Conservation (phyloP, 2,888 invertebrate species). For the Idaea dimidiata region DNA sequence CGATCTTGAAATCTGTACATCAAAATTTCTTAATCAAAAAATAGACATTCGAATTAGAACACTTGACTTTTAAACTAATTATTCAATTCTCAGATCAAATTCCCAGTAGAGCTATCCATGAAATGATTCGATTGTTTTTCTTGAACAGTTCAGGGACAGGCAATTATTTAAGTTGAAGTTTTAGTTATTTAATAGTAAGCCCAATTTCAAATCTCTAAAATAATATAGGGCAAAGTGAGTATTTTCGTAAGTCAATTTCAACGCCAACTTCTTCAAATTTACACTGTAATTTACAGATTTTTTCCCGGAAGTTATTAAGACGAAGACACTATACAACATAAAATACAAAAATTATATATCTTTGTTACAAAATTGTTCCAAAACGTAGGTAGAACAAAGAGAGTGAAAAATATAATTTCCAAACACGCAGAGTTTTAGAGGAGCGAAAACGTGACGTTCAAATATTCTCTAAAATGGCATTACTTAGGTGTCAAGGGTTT, state of each 20-base stretch:
- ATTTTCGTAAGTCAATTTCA: no score
- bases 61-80: no score
- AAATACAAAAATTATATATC: no score
- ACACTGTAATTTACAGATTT: no score
- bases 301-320: no score
- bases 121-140: background rate
- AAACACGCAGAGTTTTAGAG: background rate
- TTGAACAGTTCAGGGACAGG: background rate
- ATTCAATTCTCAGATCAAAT: no score
- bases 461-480: background rate
- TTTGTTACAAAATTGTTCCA: background rate
- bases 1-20: slow-evolving; percentile 75
- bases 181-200: background rate
- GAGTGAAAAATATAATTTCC: background rate
- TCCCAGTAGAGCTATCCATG: no score
- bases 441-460: background rate
- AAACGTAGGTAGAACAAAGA: background rate
- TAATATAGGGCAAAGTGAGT: background rate
- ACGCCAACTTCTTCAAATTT: no score
- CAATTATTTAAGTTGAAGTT: background rate
- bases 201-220: background rate
- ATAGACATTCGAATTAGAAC: no score
- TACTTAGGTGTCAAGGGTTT: slow-evolving; percentile 1
- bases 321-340: no score
- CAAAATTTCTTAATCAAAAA: background rate